Evolutionary conservation across 2,113 vertebrate genomes (phyloP), one percentile per base, ranked within the genome.

Genomic region (Dryoscopus gambensis): DNA sequence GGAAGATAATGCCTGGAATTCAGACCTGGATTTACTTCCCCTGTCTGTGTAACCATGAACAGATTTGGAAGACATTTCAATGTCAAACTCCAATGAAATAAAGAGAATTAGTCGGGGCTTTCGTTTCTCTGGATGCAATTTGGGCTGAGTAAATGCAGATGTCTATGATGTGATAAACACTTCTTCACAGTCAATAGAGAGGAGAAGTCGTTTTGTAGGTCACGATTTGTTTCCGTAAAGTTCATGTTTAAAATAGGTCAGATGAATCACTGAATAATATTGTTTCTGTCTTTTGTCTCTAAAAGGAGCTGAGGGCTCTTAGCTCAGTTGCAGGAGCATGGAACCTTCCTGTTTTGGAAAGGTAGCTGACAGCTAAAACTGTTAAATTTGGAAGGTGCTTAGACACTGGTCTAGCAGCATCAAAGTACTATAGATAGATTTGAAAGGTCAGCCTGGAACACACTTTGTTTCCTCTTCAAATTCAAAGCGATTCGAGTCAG

Each of bases 261-360:
- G 93, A 93, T 81, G 94, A 96, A 88, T 97, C 95, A 96, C 52
- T 89, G 50, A 92, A 75, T 83, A 74, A 47, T 71, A 21, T 25
- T 86, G 47, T 92, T 95, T 86, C 35, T 95, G 35, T 55, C 64
- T 78, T 63, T 89, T 95, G 90, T 93, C 89, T 96, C 73, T 67
- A 86, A 89, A 92, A 93, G 96, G 91, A 92, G 64, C 47, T 86
- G 71, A 90, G 25, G 44, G 57, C 87, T 94, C 78, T 87, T 75
- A 87, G 83, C 71, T 95, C 59, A 50, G 52, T 89, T 75, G 64
- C 24, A 74, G 63, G 19, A 93, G 63, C 67, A 20, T 2, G 53
- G 60, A 88, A 75, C 75, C 75, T 95, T 90, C 95, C 94, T 95
- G 94, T 96, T 95, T 95, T 96, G 94, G 95, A 84, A 92, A 75